phyloP scores from a whole-genome alignment of 1,140 invertebrate genomes.

The Meloidogyne floridensis region DNA sequence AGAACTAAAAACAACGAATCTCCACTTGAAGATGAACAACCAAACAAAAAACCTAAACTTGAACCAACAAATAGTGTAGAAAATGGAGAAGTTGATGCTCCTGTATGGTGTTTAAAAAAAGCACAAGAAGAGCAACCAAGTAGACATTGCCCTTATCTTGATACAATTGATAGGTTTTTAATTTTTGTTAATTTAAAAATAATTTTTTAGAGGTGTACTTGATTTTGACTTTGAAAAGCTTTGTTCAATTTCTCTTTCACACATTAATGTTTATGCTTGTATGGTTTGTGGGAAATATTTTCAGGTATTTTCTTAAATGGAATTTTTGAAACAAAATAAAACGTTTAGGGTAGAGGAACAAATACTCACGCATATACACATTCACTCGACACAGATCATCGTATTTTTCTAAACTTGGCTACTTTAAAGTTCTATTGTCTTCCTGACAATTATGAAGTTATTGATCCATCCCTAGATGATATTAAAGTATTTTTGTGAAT shows the following conservation, averaged over 20 bases:
- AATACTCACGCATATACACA: slow-evolving; percentile 99
- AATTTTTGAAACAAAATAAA: slow-evolving; percentile 31
- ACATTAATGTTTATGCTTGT: slow-evolving; percentile 99
- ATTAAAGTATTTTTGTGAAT: slow-evolving; percentile 75
- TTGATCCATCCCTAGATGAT: slow-evolving; percentile 96
- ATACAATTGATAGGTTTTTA: slow-evolving; percentile 60
- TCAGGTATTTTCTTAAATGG: slow-evolving; percentile 72
- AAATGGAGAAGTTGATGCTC: slow-evolving; percentile 48
- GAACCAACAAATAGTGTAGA: slow-evolving; percentile 32
- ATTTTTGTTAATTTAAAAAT: slow-evolving; percentile 21
- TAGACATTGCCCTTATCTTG: slow-evolving; percentile 62
- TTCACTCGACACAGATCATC: slow-evolving; percentile 92
- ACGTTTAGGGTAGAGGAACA: slow-evolving; percentile 80
- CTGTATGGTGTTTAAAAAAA: slow-evolving; percentile 59
- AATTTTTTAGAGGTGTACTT: slow-evolving; percentile 76
- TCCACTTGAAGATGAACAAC: neutral
- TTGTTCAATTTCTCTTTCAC: slow-evolving; percentile 93
- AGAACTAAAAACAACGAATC: neutral
- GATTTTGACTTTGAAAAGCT: slow-evolving; percentile 99
- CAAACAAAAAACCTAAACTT: neutral
- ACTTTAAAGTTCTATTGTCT: slow-evolving; percentile 98
- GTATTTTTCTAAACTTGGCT: slow-evolving; percentile 95
- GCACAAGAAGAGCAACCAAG: slow-evolving; percentile 57
- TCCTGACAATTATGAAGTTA: slow-evolving; percentile 99
- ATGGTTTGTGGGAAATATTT: slow-evolving; percentile 99